These are phyloP conservation scores for Melieria omissa DNA, from an alignment of 2,888 invertebrate genomes.

Conservation along the genomic window DNA sequence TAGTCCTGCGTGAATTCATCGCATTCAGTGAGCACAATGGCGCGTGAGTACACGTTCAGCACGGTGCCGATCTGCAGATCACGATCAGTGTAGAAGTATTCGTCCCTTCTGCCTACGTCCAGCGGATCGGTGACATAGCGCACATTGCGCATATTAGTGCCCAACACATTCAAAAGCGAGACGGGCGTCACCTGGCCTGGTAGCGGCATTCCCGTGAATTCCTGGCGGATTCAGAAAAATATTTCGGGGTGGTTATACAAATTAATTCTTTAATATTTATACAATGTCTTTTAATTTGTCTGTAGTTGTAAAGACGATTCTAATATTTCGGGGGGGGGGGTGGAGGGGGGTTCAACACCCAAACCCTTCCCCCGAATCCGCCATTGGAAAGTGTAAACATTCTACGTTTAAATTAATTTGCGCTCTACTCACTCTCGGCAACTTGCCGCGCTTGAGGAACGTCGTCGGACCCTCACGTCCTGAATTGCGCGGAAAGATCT, in stretches of 20 bases:
- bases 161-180: conserved; percentile 75
- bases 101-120: conserved; percentile 68
- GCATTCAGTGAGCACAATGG: conserved; percentile 82
- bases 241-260: too few relatives aligned
- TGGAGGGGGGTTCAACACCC: too few relatives aligned
- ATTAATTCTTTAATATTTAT: too few relatives aligned
- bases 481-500: conserved; percentile 75
- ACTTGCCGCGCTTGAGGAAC: conserved; percentile 79
- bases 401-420: neutral
- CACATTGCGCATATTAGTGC: conserved; percentile 68
- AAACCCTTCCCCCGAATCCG: too few relatives aligned
- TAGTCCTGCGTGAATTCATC: conserved; percentile 88
- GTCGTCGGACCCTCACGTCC: conserved; percentile 78
- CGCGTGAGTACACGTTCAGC: conserved; percentile 84
- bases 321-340: too few relatives aligned
- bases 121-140: conserved; percentile 72
- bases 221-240: conserved; percentile 42
- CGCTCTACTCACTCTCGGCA: conserved; percentile 76
- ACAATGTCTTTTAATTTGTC: too few relatives aligned
- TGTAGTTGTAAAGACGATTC: too few relatives aligned
- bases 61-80: conserved; percentile 86
- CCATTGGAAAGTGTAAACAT: too few relatives aligned
- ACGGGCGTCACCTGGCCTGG: conserved; percentile 69
- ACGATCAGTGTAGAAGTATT: conserved; percentile 59
- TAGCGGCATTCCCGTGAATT: conserved; percentile 58